A percentile compares a stretch with the other conserved stretches of the same genome.
phyloP scores from a whole-genome alignment of 2,113 vertebrate species.

The Oenanthe melanoleuca region DNA sequence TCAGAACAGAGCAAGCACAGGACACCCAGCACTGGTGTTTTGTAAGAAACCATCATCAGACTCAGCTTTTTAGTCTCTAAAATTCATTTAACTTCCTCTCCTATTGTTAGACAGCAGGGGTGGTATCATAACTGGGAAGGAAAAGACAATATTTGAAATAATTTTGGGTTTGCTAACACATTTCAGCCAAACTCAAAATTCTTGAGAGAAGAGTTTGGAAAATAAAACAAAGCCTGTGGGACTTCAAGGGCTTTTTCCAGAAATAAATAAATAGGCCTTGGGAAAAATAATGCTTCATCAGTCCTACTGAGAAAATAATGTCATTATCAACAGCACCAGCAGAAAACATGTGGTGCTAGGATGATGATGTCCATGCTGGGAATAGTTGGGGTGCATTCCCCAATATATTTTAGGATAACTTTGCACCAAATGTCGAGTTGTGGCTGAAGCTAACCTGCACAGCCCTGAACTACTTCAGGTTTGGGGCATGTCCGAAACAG shows the following conservation, averaged over 20 bases:
- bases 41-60: background rate
- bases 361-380: accelerated
- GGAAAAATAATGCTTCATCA: background rate
- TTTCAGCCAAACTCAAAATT: background rate
- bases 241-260: background rate
- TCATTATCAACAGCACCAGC: background rate
- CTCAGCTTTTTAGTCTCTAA: background rate
- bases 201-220: background rate
- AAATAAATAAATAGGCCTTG: background rate
- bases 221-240: background rate
- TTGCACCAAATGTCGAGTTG: accelerated
- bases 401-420: background rate
- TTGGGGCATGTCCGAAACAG: background rate
- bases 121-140: background rate
- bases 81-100: background rate
- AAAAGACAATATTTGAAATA: background rate
- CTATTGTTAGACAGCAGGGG: background rate
- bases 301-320: background rate
- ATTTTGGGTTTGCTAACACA: background rate
- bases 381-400: accelerated
- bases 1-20: background rate
- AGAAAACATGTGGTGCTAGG: background rate
- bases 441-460: background rate
- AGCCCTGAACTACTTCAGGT: background rate
- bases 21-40: background rate